Evolutionary conservation across 2,888 invertebrate species (phyloP).

Genomic region (Tetanocera ferruginea): DNA sequence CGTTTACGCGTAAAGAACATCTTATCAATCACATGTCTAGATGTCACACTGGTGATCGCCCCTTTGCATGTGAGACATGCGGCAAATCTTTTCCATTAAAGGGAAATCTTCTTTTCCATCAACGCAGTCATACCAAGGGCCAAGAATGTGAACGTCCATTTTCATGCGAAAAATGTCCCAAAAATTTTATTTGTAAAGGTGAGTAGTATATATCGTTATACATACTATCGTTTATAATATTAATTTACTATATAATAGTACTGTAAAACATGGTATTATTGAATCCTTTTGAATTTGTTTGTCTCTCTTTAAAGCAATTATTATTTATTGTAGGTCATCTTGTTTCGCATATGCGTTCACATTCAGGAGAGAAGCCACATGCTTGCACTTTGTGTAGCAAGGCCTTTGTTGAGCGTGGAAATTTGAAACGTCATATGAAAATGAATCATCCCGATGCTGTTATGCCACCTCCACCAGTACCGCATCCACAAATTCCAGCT

Average conservation of each 20-base stretch:
- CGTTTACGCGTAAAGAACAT: slow-evolving; percentile 88
- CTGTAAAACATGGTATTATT: too few species aligned
- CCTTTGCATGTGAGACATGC: slow-evolving; percentile 86
- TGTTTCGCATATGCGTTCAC: slow-evolving; percentile 85
- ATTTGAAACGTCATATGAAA: slow-evolving; percentile 80
- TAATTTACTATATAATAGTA: too few species aligned
- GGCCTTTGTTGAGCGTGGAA: slow-evolving; percentile 85
- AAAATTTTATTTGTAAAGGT: slow-evolving; percentile 91
- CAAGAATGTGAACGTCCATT: slow-evolving; percentile 78
- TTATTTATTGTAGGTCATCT: slow-evolving; percentile 73
- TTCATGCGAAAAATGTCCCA: slow-evolving; percentile 86
- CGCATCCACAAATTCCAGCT: slow-evolving; percentile 68
- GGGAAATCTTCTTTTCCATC: slow-evolving; percentile 87
- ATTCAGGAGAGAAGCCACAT: slow-evolving; percentile 75
- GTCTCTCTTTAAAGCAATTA: background rate
- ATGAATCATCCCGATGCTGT: slow-evolving; percentile 76
- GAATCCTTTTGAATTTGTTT: background rate
- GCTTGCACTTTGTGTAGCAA: slow-evolving; percentile 81
- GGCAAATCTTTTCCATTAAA: slow-evolving; percentile 89
- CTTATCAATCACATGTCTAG: slow-evolving; percentile 84
- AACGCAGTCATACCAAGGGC: slow-evolving; percentile 86
- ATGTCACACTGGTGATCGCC: slow-evolving; percentile 82
- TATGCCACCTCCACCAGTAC: slow-evolving; percentile 68
- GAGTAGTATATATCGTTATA: too few species aligned
- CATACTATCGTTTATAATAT: too few species aligned